A percentile compares a stretch with the other conserved stretches of the same genome.
Conservation (phyloP, 2,113 vertebrate species). For the Barbus barbus region DNA sequence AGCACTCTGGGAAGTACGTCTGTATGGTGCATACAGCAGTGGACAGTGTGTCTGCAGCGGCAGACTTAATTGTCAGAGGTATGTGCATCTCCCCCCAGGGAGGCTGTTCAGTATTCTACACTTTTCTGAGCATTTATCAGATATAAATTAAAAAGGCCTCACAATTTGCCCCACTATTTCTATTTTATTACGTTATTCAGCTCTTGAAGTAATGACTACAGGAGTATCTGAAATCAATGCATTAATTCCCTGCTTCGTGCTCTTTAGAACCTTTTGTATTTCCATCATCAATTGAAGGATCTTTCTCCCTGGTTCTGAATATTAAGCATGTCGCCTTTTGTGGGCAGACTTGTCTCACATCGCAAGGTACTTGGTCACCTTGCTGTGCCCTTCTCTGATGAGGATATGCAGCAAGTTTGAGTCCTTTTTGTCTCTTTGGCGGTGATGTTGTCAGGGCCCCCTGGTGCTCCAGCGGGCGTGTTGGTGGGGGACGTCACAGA, state of each 20-base stretch:
- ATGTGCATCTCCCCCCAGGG: constrained; percentile 48
- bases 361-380: constrained; percentile 39
- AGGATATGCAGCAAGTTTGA: constrained; percentile 36
- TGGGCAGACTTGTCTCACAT: constrained; percentile 28
- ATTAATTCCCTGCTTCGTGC: constrained; percentile 51
- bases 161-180: constrained; percentile 24
- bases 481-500: constrained; percentile 71
- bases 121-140: constrained; percentile 43
- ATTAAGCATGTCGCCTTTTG: constrained; percentile 47
- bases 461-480: constrained; percentile 70
- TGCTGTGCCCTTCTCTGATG: constrained; percentile 43
- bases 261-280: constrained; percentile 54
- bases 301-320: constrained; percentile 58
- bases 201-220: constrained; percentile 50
- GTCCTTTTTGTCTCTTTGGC: constrained; percentile 47
- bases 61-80: constrained; percentile 87
- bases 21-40: constrained; percentile 84
- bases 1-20: constrained; percentile 86
- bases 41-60: constrained; percentile 83
- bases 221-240: constrained; percentile 56
- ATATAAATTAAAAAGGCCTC: constrained; percentile 44
- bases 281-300: constrained; percentile 52
- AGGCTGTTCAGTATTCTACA: constrained; percentile 37
- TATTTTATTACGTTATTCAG: constrained; percentile 37
- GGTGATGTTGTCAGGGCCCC: constrained; percentile 66